Conservation (phyloP, 2,888 invertebrate species). For the Drosophila tanythrix region DNA sequence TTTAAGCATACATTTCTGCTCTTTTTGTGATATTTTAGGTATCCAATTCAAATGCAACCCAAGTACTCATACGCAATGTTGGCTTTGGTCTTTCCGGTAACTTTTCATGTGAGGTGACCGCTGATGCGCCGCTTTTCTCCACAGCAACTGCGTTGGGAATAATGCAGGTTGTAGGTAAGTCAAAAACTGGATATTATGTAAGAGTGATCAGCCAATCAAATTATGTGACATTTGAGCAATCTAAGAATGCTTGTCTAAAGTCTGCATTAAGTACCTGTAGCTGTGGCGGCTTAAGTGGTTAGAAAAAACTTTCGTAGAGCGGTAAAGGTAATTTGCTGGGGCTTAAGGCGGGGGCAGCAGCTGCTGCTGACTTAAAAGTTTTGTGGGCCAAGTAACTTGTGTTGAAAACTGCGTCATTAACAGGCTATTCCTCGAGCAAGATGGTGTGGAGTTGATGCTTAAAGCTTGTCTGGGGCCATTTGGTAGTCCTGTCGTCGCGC, state of each 20-base stretch:
- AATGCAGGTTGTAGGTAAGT: slow-evolving; percentile 92
- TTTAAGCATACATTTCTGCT: background rate
- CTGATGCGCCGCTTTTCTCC: slow-evolving; percentile 89
- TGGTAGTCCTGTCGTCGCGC: slow-evolving; percentile 50
- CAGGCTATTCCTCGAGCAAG: slow-evolving; percentile 72
- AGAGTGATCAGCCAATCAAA: slow-evolving; percentile 41
- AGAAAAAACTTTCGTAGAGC: slow-evolving; percentile 35
- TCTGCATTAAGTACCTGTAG: slow-evolving; percentile 32
- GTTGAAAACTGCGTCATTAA: slow-evolving; percentile 78
- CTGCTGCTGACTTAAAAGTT: slow-evolving; percentile 40
- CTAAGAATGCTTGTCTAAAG: slow-evolving; percentile 25
- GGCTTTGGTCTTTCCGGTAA: slow-evolving; percentile 90
- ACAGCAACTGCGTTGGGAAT: slow-evolving; percentile 88
- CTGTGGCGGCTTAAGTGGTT: slow-evolving; percentile 16
- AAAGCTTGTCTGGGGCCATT: slow-evolving; percentile 46
- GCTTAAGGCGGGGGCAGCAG: slow-evolving; percentile 18
- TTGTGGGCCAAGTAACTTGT: slow-evolving; percentile 45
- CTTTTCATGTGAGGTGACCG: slow-evolving; percentile 92
- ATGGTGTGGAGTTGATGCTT: slow-evolving; percentile 16
- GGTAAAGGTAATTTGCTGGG: slow-evolving; percentile 49
- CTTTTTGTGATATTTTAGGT: slow-evolving; percentile 85
- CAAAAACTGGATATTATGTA: slow-evolving; percentile 12
- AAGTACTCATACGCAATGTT: slow-evolving; percentile 89
- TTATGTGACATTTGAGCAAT: slow-evolving; percentile 30
- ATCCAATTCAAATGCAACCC: slow-evolving; percentile 90